Evolutionary conservation across 2,888 invertebrate genomes (phyloP), one percentile per base, ranked within the genome.

Genomic region (Apotomis turbidana): DNA sequence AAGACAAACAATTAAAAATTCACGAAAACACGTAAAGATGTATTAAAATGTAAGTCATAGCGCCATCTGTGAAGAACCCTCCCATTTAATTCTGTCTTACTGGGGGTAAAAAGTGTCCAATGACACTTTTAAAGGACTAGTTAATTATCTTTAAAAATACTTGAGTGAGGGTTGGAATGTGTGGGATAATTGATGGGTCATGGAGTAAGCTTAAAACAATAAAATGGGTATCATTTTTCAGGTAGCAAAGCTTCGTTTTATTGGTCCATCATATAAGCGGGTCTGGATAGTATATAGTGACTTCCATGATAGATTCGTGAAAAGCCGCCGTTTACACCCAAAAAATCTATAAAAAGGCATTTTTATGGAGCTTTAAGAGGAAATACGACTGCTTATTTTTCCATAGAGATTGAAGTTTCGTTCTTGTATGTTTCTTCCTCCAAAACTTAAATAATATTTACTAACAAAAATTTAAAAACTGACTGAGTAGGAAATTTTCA

Each of bases 21-120:
- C 12, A 57, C 8, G 3, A 10, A 0, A 15, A 15, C 9, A 44
- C 38, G 10, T 51, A 12, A 41, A 8, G 36, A 12, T 44, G 44
- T 27, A 27, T 36, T n/a, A 66, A 55, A 27, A 72, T 78, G 75
- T 64, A 62, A 51, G 70, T 76, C 74, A 71, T 58, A 10, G 52
- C 74, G 71, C 75, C 76, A 76, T 76, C 76, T 76, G 76, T 69
- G 72, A 69, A 68, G 63, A 68, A 49, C 71, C 74, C 71, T 54
- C 71, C 60, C 55, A 74, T 59, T 74, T 74, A 69, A 76, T 75
- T 75, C 59, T 9, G 68, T 57, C 58, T 74, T 71, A 54, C 76
- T 57, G 71, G 10, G 71, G 60, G 75, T 67, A 77, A 78, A 78
- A 75, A 78, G 69, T 59, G 27, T 55, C 73, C 70, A 8, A 9